Base-by-base conservation (phyloP, 2,113 vertebrate species). In the Datnioides undecimradiatus region DNA sequence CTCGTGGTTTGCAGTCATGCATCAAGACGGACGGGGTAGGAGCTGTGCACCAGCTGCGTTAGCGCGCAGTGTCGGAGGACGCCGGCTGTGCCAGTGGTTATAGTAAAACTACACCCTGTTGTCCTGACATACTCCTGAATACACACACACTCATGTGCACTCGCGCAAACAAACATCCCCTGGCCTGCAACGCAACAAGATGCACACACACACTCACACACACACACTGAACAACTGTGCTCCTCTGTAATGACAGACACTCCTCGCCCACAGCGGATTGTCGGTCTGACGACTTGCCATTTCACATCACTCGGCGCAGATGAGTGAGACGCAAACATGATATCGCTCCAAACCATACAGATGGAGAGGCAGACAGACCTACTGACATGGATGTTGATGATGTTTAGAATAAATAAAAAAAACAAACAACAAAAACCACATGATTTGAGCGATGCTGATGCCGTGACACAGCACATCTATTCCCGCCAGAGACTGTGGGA, bases 331-430 rank as follows among this genome's bases (percentile, higher is more conserved):
- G 80, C 84, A 88, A 90, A 91, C 89, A 92, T 45, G 38, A 83
- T 67, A 89, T 82, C 11, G 92, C 89, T 89, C 83, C 83, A 76
- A 90, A 88, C 74, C 88, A 90, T 87, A 51, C 89, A 93, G 87
- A 90, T 85, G 89, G 85, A 85, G 69, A 78, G 48, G 55, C 80
- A 73, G 71, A 90, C 23, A 83, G 69, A 69, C 80, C 84, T 59
- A 79, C 81, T 82, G 80, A 88, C 85, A 81, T 84, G 83, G 76
- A 82, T 88, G 85, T 72, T 58, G 83, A 85, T 68, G 80, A 87
- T 83, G 78, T 76, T 83, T 66, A 64, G 76, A 59, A 86, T 67
- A 51, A 52, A 70, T 29, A 59, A 79, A 60, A 76, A 75, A n/a
- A n/a, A n/a, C n/a, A n/a, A n/a, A n/a, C n/a, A n/a, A n/a, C n/a